A percentile compares a stretch with the other conserved stretches of the same genome.
These are phyloP conservation scores for Ispidina lecontei DNA, from an alignment of 2,797 vertebrate species.

Conservation along the genomic window DNA sequence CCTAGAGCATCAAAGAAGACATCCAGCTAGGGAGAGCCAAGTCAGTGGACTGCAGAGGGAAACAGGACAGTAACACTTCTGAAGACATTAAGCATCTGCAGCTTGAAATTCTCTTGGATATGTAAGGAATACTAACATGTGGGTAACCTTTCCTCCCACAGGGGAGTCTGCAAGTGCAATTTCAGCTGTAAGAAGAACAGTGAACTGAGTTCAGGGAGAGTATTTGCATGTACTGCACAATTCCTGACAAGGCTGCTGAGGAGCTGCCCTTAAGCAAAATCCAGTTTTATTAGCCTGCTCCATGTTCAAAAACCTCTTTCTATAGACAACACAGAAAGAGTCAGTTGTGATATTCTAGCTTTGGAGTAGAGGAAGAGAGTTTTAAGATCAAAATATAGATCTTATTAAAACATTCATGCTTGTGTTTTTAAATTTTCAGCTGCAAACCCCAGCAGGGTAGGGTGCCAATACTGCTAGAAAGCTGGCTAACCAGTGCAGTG, in stretches of 20 bases:
- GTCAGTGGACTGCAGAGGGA: background rate
- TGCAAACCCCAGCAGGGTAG: rapidly evolving
- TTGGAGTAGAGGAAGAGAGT: background rate
- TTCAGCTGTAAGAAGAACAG: background rate
- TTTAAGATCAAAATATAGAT: background rate
- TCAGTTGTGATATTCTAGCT: background rate
- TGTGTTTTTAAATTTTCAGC: background rate
- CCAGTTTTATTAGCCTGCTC: background rate
- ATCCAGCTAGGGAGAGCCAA: background rate
- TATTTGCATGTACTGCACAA: background rate
- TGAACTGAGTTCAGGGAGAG: background rate
- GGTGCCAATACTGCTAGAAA: background rate
- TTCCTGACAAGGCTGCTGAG: background rate
- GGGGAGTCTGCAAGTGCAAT: background rate
- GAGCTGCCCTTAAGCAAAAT: background rate
- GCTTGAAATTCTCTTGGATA: background rate
- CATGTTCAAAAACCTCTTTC: background rate
- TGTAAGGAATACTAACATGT: rapidly evolving
- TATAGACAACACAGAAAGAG: background rate
- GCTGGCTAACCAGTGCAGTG: rapidly evolving
- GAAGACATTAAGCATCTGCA: conserved; percentile 3
- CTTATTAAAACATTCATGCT: background rate
- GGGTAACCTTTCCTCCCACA: background rate
- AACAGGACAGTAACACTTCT: background rate
- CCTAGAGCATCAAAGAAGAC: conserved; percentile 74